A percentile compares a stretch with the other conserved stretches of the same genome.
Conservation (phyloP, 2,113 vertebrate genomes). For the Apeltes quadracus region DNA sequence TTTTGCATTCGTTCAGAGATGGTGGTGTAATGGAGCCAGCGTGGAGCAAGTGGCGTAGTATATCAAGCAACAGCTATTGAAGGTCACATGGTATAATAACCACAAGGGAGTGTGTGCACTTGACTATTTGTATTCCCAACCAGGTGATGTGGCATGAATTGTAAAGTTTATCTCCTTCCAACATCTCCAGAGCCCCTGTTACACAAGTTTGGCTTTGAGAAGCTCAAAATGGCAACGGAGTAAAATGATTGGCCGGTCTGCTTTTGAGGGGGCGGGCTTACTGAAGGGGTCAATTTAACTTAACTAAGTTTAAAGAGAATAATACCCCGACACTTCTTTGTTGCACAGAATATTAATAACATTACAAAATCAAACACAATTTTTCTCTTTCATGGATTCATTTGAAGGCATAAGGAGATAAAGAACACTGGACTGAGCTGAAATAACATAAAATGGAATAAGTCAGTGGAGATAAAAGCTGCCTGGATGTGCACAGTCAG, state of each 20-base stretch:
- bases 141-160: background rate
- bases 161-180: background rate
- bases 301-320: background rate
- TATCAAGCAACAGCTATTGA: background rate
- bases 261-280: background rate
- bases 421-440: conserved; percentile 10
- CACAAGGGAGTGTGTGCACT: too few relatives aligned
- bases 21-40: background rate
- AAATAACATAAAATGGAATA: conserved; percentile 31
- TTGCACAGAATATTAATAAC: background rate
- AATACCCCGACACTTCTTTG: background rate
- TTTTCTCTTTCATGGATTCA: conserved; percentile 38
- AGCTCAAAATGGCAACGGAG: background rate
- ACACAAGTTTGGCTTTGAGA: background rate
- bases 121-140: background rate
- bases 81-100: background rate
- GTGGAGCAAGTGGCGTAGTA: background rate
- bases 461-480: conserved; percentile 48
- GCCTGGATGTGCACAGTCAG: conserved; percentile 21
- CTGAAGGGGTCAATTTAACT: background rate
- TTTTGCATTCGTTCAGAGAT: background rate
- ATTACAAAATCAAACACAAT: conserved; percentile 17
- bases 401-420: conserved; percentile 31
- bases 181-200: background rate
- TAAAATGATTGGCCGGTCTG: background rate